Evolutionary conservation across 53 echinoderm and acorn worm genomes (phyloP).

Genomic region (Arbacia lixula): DNA sequence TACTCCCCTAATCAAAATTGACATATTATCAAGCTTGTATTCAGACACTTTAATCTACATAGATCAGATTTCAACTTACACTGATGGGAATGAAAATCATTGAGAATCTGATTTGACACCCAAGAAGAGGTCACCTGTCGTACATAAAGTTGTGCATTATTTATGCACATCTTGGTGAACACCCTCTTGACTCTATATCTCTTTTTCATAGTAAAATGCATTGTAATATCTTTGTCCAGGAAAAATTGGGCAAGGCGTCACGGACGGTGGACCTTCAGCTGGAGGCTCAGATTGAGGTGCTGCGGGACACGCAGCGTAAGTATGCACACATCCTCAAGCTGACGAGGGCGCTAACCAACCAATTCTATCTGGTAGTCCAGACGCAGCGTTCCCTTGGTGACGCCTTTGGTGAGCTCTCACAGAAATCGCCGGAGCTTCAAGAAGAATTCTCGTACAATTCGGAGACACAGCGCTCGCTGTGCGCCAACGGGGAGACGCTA

Average conservation of each 20-base stretch:
- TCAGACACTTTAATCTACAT: too few species aligned
- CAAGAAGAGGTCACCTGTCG: too few species aligned
- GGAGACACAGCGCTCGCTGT: constrained; percentile 93
- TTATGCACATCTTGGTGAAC: too few species aligned
- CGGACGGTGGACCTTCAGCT: constrained; percentile 96
- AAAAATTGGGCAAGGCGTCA: constrained; percentile 84
- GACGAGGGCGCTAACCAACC: constrained; percentile 82
- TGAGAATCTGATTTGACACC: too few species aligned
- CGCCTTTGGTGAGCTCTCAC: constrained; percentile 90
- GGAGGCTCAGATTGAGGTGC: constrained; percentile 98
- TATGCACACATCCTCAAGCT: constrained; percentile 93
- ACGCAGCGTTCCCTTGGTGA: constrained; percentile 96
- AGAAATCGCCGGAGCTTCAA: constrained; percentile 93
- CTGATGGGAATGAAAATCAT: too few species aligned
- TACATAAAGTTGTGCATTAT: too few species aligned
- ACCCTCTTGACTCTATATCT: too few species aligned
- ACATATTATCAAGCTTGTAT: too few species aligned
- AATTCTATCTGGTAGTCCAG: constrained; percentile 95
- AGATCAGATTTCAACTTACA: too few species aligned
- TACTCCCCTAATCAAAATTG: too few species aligned
- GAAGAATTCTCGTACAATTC: constrained; percentile 98
- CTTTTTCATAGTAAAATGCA: too few species aligned
- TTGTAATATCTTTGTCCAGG: too few species aligned
- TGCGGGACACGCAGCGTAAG: constrained; percentile 96
- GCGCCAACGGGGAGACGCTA: constrained; percentile 91